These are phyloP conservation scores for Syngnathus rostellatus DNA, from an alignment of 2,797 vertebrate species.

Conservation along the genomic window DNA sequence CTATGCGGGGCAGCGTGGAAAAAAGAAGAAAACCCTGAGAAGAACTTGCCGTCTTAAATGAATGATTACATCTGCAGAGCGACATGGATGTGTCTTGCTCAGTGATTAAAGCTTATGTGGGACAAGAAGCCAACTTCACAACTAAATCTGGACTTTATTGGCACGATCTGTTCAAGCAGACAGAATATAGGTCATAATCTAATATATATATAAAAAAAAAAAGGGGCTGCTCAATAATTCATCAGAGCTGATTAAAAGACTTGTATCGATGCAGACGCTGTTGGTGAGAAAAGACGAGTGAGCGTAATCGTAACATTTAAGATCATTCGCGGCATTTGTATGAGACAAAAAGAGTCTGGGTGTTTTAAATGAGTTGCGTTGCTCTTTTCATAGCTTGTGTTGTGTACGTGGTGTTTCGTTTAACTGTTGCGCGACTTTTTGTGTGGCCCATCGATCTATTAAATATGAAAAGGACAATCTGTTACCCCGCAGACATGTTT, in stretches of 20 bases:
- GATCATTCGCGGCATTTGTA: constrained; percentile 38
- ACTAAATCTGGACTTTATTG: constrained; percentile 53
- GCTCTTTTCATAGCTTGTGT: constrained; percentile 15
- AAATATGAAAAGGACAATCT: constrained; percentile 72
- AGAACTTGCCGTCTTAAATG: constrained; percentile 1
- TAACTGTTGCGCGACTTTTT: constrained; percentile 20
- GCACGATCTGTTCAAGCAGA: constrained; percentile 45
- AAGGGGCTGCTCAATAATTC: constrained; percentile 65
- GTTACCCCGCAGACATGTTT: constrained; percentile 60
- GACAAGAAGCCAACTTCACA: constrained; percentile 36
- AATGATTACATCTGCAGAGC: constrained; percentile 3
- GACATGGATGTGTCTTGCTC: constrained; percentile 9
- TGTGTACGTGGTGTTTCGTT: constrained; percentile 17
- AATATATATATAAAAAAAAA: constrained; percentile 31
- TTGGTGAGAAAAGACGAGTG: constrained; percentile 24
- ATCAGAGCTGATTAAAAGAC: constrained; percentile 56
- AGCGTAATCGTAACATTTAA: constrained; percentile 25
- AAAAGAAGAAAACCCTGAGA: neutral
- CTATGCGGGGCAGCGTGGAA: neutral
- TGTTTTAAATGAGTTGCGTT: constrained; percentile 2
- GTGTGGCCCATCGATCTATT: constrained; percentile 54
- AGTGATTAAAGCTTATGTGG: constrained; percentile 37
- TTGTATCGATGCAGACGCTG: constrained; percentile 41
- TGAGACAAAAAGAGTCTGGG: constrained; percentile 9
- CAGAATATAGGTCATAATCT: constrained; percentile 66